These are phyloP conservation scores for Pipistrellus nathusii DNA, from an alignment of 2,797 vertebrate genomes.

Conservation along the genomic window DNA sequence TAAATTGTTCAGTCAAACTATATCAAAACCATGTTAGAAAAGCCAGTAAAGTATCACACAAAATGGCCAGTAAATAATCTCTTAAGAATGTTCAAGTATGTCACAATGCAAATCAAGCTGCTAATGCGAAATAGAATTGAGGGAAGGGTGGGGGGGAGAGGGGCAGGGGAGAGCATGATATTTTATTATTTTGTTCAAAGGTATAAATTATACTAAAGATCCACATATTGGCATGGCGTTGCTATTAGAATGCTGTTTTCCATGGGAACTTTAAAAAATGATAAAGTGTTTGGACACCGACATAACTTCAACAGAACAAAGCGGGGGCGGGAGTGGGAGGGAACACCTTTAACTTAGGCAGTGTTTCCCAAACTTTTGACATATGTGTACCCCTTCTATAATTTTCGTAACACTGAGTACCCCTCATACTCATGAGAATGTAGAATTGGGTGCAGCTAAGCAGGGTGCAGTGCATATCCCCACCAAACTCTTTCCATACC, in stretches of 20 bases:
- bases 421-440: too few relatives aligned
- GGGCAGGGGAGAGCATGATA: background rate
- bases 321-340: too few relatives aligned
- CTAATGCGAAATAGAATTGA: background rate
- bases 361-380: too few relatives aligned
- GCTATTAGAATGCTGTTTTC: background rate
- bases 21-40: conserved; percentile 39
- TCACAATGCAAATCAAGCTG: conserved; percentile 6
- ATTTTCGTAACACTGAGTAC: too few relatives aligned
- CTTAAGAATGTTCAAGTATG: conserved; percentile 17
- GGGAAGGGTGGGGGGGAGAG: background rate
- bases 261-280: conserved; percentile 17
- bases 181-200: background rate
- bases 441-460: too few relatives aligned
- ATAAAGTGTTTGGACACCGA: background rate
- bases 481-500: too few relatives aligned
- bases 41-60: background rate
- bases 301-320: background rate
- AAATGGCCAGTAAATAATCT: background rate
- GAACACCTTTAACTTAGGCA: background rate
- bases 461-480: too few relatives aligned
- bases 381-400: too few relatives aligned
- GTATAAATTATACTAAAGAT: background rate
- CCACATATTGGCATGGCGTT: background rate
- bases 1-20: background rate